Conservation (phyloP, 2,888 invertebrate genomes). For the Ormyrus nitidulus region DNA sequence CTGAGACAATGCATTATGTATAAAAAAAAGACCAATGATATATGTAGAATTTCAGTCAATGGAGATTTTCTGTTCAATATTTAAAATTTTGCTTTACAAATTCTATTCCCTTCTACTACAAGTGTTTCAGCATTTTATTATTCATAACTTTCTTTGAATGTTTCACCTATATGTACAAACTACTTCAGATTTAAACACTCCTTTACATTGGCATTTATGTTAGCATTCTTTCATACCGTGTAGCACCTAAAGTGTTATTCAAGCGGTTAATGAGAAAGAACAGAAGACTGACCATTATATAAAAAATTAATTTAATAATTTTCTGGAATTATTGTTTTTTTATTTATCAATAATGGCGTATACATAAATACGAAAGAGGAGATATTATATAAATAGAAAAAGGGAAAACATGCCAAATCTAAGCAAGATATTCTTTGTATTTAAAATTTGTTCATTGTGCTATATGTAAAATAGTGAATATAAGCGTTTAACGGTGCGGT, state of each 20-base stretch:
- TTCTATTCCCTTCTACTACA: conserved; percentile 19
- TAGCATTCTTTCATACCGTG: conserved; percentile 51
- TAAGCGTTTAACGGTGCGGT: conserved; percentile 52
- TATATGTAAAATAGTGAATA: conserved; percentile 51
- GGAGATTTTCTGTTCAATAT: conserved; percentile 22
- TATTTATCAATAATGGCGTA: conserved; percentile 34
- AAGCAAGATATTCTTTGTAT: conserved; percentile 55
- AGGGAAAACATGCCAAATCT: conserved; percentile 58
- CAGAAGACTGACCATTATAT: conserved; percentile 67
- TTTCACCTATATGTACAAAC: conserved; percentile 44
- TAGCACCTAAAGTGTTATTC: conserved; percentile 6
- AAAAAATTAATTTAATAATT: conserved; percentile 59
- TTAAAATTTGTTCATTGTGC: conserved; percentile 55
- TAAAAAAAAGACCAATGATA: conserved; percentile 46
- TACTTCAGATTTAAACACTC: conserved; percentile 26
- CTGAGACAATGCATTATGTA: conserved; percentile 13
- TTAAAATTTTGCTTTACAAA: conserved; percentile 15
- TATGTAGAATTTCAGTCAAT: conserved; percentile 28
- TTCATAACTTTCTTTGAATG: conserved; percentile 28
- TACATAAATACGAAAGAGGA: conserved; percentile 38
- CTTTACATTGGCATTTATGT: conserved; percentile 54
- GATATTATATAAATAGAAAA: conserved; percentile 44
- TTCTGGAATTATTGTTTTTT: conserved; percentile 37
- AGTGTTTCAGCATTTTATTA: conserved; percentile 42
- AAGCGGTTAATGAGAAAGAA: conserved; percentile 55